phyloP scores from a whole-genome alignment of 1,140 invertebrate genomes.

The Popillia japonica region DNA sequence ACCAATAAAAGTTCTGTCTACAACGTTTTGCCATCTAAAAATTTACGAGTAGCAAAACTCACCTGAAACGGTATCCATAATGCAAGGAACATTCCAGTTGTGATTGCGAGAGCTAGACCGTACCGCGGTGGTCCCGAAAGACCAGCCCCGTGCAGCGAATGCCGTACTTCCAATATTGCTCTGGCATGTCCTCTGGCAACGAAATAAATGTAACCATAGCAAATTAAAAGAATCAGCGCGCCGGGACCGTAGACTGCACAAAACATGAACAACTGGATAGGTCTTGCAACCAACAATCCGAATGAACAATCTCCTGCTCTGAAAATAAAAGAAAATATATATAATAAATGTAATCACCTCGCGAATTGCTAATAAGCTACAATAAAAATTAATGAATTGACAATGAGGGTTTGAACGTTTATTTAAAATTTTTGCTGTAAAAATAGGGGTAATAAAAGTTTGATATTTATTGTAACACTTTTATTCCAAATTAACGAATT shows the following conservation, averaged over 20 bases:
- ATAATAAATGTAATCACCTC: background rate
- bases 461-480: too few relatives aligned
- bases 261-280: constrained; percentile 65
- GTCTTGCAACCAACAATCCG: constrained; percentile 61
- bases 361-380: background rate
- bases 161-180: constrained; percentile 72
- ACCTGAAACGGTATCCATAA: constrained; percentile 74
- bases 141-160: constrained; percentile 57
- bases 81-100: constrained; percentile 69
- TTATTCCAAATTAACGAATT: too few relatives aligned
- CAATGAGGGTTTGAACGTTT: too few relatives aligned
- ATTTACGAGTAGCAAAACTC: constrained; percentile 44
- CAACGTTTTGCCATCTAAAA: background rate
- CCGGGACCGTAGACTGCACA: constrained; percentile 68
- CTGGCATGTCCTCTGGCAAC: constrained; percentile 71
- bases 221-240: constrained; percentile 66
- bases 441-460: too few relatives aligned
- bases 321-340: constrained; percentile 41
- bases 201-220: constrained; percentile 73
- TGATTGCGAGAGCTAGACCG: constrained; percentile 70
- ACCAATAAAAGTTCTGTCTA: background rate
- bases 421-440: too few relatives aligned
- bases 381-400: too few relatives aligned
- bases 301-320: constrained; percentile 63
- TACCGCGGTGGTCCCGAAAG: constrained; percentile 63